These are phyloP conservation scores for Pelosia muscerda DNA, from an alignment of 2,888 invertebrate genomes.

Conservation along the genomic window DNA sequence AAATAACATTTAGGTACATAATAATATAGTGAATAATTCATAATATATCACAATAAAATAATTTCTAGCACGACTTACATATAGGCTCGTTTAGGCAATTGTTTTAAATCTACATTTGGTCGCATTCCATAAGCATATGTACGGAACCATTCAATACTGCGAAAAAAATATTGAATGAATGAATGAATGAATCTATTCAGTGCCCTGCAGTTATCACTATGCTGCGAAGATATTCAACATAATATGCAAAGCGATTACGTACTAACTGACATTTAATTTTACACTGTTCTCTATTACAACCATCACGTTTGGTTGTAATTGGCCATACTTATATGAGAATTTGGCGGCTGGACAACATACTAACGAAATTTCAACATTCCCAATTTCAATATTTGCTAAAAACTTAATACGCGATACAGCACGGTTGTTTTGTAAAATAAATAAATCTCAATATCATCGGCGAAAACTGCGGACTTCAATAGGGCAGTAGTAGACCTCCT, in stretches of 20 bases:
- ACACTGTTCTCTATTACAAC: background rate
- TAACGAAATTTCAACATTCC: background rate
- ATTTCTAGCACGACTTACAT: constrained; percentile 35
- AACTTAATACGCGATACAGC: too few relatives aligned
- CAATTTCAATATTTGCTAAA: too few relatives aligned
- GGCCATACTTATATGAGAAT: background rate
- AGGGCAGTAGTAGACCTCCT: background rate
- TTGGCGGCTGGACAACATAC: background rate
- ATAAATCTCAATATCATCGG: background rate
- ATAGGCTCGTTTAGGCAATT: constrained; percentile 13
- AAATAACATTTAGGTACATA: constrained; percentile 11
- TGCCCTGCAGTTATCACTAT: too few relatives aligned
- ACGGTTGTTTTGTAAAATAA: too few relatives aligned
- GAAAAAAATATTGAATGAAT: background rate
- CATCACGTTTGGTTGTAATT: background rate
- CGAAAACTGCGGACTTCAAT: background rate
- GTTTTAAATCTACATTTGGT: background rate
- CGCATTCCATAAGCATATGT: background rate
- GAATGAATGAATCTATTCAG: too few relatives aligned
- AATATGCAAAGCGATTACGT: background rate
- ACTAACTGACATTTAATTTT: background rate
- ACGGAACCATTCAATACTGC: background rate
- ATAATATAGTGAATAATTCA: constrained; percentile 6
- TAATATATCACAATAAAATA: constrained; percentile 38
- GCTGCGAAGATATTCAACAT: too few relatives aligned